These are phyloP conservation scores for Micronycteris hirsuta DNA, from an alignment of 2,113 vertebrate genomes.

Conservation along the genomic window DNA sequence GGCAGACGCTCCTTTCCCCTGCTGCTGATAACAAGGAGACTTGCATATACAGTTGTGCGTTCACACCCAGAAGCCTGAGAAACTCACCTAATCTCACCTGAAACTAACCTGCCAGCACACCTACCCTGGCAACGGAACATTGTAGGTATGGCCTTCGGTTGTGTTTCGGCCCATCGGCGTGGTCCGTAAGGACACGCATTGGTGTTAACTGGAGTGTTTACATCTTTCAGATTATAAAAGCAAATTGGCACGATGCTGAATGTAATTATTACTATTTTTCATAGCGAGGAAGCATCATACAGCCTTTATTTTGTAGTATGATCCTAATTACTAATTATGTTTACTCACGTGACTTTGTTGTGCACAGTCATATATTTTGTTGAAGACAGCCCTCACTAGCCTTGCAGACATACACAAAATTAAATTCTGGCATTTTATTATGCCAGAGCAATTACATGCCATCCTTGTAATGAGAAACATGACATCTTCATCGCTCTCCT, in stretches of 20 bases:
- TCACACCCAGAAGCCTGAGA: background rate
- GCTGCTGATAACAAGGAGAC: constrained; percentile 10
- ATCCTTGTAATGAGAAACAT: constrained; percentile 64
- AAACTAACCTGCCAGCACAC: background rate
- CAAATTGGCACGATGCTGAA: constrained; percentile 25
- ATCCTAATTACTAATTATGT: constrained; percentile 68
- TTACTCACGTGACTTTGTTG: constrained; percentile 39
- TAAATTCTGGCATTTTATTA: constrained; percentile 69
- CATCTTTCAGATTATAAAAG: constrained; percentile 52
- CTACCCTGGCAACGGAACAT: background rate
- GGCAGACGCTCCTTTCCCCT: background rate
- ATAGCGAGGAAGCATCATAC: background rate
- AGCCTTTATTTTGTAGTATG: constrained; percentile 36
- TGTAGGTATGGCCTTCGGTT: background rate
- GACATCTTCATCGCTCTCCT: constrained; percentile 57
- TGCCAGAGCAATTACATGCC: constrained; percentile 58
- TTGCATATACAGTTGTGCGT: background rate
- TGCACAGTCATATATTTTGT: constrained; percentile 48
- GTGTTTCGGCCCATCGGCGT: background rate
- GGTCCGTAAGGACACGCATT: background rate
- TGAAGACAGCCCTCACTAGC: constrained; percentile 53
- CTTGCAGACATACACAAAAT: constrained; percentile 52
- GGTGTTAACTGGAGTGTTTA: background rate
- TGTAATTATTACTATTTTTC: constrained; percentile 48
- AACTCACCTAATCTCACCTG: background rate